Base-by-base conservation (phyloP, 1,140 invertebrate species). In the Ectropis grisescens region DNA sequence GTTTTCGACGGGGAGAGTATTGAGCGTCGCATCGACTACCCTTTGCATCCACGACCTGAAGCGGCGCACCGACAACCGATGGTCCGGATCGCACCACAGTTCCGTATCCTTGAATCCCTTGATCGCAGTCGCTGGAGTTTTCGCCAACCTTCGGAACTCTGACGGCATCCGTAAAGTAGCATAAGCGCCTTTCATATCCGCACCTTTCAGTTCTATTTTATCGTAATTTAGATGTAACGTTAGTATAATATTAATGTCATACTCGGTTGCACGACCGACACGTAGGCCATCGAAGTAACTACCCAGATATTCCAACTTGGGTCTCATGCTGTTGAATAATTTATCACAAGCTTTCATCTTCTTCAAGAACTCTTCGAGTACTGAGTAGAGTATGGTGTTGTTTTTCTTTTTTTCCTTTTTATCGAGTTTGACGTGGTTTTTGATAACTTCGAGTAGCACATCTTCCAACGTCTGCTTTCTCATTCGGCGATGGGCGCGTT, bases 31-130 rank as follows among this genome's bases (percentile, higher is more conserved):
- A 23, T 64, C 62, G 2, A 62, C 42, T 8, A 57, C 51, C 33
- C 54, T 55, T 39, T 67, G 62, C 41, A 62, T 60, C 62, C 62
- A 67, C 0, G 54, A 42, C 26, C 54, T 47, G 41, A 67, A 62
- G 16, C 41, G 49, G 7, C 5, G 28, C 11, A 57, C 47, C 10
- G 51, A 62, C 12, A 67, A 33, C 10, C 52, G 42, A 38, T 47
- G 37, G 8, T 33, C 13, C 9, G 22, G 32, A 34, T 67, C 47
- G 25, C 62, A 67, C 62, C 62, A 67, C n/a, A 46, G 36, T 16
- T 46, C 27, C 10, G 62, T 66, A 28, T 54, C 41, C 8, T 26
- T 22, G 35, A 60, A 67, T 19, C 60, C 60, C 28, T 61, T 47
- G 11, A 11, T 30, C 1, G 37, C 48, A 1, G 51, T 60, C 5